Base-by-base conservation (phyloP, 2,113 vertebrate genomes). In the Cyanistes caeruleus region DNA sequence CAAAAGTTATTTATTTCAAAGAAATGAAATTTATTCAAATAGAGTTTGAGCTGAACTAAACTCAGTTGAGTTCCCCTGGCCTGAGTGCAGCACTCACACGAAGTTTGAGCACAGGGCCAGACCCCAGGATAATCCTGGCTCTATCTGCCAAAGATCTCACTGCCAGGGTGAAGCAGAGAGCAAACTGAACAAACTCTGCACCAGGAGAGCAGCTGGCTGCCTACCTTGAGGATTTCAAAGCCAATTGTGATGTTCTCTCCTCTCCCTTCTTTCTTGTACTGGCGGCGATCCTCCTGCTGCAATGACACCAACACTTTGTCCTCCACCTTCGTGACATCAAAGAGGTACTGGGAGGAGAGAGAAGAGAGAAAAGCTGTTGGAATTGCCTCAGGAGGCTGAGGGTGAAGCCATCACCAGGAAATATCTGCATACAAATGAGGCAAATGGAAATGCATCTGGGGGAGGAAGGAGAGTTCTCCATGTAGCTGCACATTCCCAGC, bases 271-370 rank as follows among this genome's bases (percentile, higher is more conserved):
- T 92, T 97, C 95, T 97, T 98, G 89, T 98, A 98, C 75, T 98
- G 98, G 82, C 99, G 98, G 79, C 97, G 97, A 97, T 99, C 99
- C 87, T 97, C 98, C 95, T 99, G 99, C 93, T 99, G 99, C 48
- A 99, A 79, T 2, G 98, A 99, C 93, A 99, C 97, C 59, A 99
- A 83, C 21, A 99, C 98, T 86, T 99, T 98, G 79, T 99, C 99
- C 11, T 97, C 96, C 4, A 98, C 98, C 94, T 99, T 99, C 48
- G 97, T 98, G 5, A 99, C 95, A 51, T 99, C 98, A 95, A 99
- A 99, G 89, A 99, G 4, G 67, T 98, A 99, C 99, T 99, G 96
- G 18, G 44, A 67, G 55, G 48, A 77, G 58, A 77, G 41, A 85
- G 68, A 39, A 69, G n/a, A 76, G 33, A 18, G 24, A 4, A 27